phyloP scores from a whole-genome alignment of 2,888 invertebrate genomes.

The Tetragnatha montana region DNA sequence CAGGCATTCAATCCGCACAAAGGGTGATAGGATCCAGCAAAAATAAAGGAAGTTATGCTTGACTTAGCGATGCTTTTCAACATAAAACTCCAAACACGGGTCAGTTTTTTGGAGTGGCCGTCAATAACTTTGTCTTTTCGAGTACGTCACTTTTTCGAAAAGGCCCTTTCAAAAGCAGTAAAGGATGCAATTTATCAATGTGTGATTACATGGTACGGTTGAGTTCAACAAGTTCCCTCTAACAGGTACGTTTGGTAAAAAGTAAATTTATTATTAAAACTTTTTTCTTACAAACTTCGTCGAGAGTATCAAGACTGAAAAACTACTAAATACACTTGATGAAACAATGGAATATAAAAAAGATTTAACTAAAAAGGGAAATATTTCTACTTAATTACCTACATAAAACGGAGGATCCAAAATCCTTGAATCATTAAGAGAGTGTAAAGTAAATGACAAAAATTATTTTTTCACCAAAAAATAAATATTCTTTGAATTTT shows the following conservation, averaged over 20 bases:
- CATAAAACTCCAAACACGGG: slow-evolving; percentile 8
- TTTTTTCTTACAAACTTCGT: no score
- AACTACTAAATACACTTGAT: no score
- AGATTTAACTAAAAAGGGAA: no score
- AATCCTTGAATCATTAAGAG: no score
- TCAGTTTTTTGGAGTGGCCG: slow-evolving; percentile 16
- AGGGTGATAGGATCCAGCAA: slow-evolving; percentile 16
- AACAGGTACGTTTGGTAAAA: not conserved
- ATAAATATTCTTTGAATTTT: no score
- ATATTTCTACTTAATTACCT: no score
- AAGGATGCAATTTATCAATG: slow-evolving; percentile 32
- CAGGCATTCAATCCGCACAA: slow-evolving; percentile 18
- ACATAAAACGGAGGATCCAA: no score
- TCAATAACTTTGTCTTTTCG: slow-evolving; percentile 12
- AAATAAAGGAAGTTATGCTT: slow-evolving; percentile 12
- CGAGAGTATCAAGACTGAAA: no score
- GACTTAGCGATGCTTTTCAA: slow-evolving; percentile 12
- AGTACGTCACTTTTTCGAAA: slow-evolving; percentile 8
- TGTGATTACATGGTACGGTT: not conserved
- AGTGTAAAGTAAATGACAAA: no score
- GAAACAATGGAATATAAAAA: no score
- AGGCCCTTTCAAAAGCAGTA: slow-evolving; percentile 8
- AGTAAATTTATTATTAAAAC: no score
- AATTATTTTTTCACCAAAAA: no score
- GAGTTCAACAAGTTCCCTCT: slow-evolving; percentile 28